These are phyloP conservation scores for Cyanistes caeruleus DNA, from an alignment of 2,113 vertebrate genomes.

Conservation along the genomic window DNA sequence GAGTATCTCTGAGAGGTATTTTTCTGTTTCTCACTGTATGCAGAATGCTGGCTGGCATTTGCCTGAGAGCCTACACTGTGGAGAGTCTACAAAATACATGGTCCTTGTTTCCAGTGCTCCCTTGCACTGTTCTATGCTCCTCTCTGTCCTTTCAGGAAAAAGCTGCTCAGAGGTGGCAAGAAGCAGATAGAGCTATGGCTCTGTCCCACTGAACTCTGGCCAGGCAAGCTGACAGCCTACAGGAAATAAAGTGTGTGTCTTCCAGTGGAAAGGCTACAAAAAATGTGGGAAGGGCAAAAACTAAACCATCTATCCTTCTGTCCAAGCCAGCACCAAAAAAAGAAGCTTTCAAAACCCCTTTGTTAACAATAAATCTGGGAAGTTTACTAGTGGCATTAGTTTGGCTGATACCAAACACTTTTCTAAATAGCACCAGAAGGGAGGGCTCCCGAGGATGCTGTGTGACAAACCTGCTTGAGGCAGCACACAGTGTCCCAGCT, in stretches of 20 bases:
- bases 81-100: not conserved
- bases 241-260: not conserved
- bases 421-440: not conserved
- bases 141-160: not conserved
- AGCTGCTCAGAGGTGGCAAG: not conserved
- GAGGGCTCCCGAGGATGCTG: not conserved
- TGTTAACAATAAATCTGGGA: not conserved
- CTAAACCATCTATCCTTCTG: not conserved
- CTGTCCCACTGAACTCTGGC: not conserved
- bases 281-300: not conserved
- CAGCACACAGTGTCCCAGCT: not conserved
- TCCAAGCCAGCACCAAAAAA: not conserved
- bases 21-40: not conserved
- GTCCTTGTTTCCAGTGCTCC: not conserved
- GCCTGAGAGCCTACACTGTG: not conserved
- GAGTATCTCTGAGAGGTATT: not conserved
- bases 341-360: not conserved
- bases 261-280: not conserved
- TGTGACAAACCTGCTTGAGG: not conserved
- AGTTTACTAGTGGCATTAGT: not conserved
- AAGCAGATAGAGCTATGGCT: not conserved
- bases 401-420: not conserved
- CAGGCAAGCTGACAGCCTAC: not conserved
- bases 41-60: not conserved
- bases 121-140: not conserved